Conservation (phyloP, 2,888 invertebrate genomes). For the Phengaris alcon region DNA sequence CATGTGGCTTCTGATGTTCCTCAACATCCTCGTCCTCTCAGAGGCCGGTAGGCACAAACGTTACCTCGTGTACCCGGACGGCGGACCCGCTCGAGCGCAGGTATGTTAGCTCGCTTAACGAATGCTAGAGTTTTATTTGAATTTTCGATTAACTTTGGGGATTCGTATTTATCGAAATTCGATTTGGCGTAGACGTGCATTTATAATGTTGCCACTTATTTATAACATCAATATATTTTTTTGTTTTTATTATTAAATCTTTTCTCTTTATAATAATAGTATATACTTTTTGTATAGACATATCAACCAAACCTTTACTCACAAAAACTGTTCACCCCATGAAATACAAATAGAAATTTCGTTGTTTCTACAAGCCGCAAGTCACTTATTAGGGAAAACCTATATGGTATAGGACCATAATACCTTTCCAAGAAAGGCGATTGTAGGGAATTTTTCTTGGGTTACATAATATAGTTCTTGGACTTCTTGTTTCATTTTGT, state of each 20-base stretch:
- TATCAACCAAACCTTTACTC: neutral
- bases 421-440: neutral
- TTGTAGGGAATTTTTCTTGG: neutral
- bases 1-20: constrained; percentile 58
- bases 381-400: constrained; percentile 10
- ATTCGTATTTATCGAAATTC: neutral
- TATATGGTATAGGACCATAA: constrained; percentile 17
- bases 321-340: constrained; percentile 17
- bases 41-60: constrained; percentile 67
- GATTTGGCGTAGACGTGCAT: neutral
- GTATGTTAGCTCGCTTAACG: constrained; percentile 51
- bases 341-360: constrained; percentile 32
- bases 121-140: neutral
- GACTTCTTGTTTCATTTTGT: neutral
- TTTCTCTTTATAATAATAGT: neutral
- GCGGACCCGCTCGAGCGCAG: constrained; percentile 80
- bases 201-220: too few species aligned
- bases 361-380: neutral
- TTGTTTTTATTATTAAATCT: too few species aligned
- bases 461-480: neutral
- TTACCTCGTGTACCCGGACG: constrained; percentile 79
- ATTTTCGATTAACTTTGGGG: neutral
- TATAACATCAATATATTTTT: too few species aligned
- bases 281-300: neutral
- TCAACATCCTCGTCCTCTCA: constrained; percentile 54